Base-by-base conservation (phyloP, 1,140 invertebrate species). In the Panagrolaimus sp. region DNA sequence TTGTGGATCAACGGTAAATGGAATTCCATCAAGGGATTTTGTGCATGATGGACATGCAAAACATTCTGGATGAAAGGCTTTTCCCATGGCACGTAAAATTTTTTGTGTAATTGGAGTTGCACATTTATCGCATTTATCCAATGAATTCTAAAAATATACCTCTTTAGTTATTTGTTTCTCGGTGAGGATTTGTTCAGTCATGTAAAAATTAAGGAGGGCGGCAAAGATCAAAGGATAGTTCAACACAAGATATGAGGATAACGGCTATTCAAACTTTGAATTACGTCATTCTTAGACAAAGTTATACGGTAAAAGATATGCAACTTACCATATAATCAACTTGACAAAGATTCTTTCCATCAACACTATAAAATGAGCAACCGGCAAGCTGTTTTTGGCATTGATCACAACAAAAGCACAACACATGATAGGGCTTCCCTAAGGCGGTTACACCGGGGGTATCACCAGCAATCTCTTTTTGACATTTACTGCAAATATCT, bases 91-190 rank as follows among this genome's bases (percentile, higher is more conserved):
- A 81, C 94, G 86, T 45, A 98, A 85, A 84, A 98, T 96, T 80
- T 95, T 81, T 63, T 98, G 93, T 66, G 95, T 87, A 78, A 98
- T 96, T 7, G 94, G 93, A 80, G 91, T 89, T 38, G 89, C 88
- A 83, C 95, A 98, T n/a, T 96, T 93, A 55, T 91, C 95, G 84
- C 95, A 98, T 84, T 96, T 97, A 82, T 98, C 94, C 64, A 97
- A 85, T 7, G 93, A 95, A 83, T 96, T 75, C 73, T 75, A 63
- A 73, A 75, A 72, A 67, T 9, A n/a, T 10, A 17, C n/a, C 63
- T 8, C 21, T 15, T 67, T 67, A 28, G n/a, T 14, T 52, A n/a
- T n/a, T n/a, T n/a, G n/a, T n/a, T n/a, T n/a, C n/a, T n/a, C n/a
- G n/a, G n/a, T n/a, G 0, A 1, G 26, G 24, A n/a, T n/a, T n/a